A percentile compares a stretch with the other conserved stretches of the same genome.
Conservation (phyloP, 2,797 vertebrate species). For the Podargus strigoides region DNA sequence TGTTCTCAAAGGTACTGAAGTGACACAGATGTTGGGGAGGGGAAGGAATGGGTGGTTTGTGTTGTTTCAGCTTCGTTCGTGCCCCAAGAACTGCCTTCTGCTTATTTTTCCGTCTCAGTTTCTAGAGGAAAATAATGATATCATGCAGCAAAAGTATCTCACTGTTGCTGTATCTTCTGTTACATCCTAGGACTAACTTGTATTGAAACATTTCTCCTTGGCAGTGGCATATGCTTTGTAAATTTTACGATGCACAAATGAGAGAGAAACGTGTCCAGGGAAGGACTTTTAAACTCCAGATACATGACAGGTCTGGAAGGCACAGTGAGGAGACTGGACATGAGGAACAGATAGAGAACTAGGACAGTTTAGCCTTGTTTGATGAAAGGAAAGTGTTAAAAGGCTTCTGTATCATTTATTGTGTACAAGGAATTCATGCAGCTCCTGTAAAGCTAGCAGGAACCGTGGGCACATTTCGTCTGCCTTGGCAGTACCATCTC, state of each 20-base stretch:
- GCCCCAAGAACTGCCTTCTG: background rate
- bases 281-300: background rate
- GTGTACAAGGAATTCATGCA: background rate
- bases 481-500: background rate
- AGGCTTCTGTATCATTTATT: fast-evolving
- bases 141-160: fast-evolving
- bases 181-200: background rate
- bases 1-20: background rate
- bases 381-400: background rate
- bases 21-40: background rate
- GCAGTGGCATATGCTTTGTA: background rate
- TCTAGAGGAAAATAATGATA: background rate
- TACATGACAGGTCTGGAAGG: background rate
- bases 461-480: fast-evolving
- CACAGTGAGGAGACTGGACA: background rate
- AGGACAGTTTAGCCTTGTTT: fast-evolving
- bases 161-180: background rate
- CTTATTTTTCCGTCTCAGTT: background rate
- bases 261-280: background rate
- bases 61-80: background rate
- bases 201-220: background rate
- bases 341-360: background rate
- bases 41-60: background rate
- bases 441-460: background rate
- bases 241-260: background rate